Evolutionary conservation across 2,113 vertebrate genomes (phyloP), one percentile per base, ranked within the genome.

Genomic region (Blennius ocellaris): DNA sequence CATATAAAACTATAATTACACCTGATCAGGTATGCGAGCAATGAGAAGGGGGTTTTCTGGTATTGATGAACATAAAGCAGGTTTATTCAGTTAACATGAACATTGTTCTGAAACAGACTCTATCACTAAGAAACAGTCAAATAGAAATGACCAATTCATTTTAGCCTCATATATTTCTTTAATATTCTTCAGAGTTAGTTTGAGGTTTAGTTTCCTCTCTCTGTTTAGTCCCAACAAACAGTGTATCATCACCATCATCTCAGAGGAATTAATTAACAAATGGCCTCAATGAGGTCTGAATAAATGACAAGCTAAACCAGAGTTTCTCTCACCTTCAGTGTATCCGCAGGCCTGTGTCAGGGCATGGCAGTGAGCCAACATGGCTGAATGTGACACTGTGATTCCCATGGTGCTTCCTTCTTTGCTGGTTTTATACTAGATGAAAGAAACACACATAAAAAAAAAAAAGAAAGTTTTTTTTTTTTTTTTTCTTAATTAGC

Each of bases 371-470:
- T 99, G 97, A 43, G 95, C 94, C 82, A 99, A 71, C 95, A 98
- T 95, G 80, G 96, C 96, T 1, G 95, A 90, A 15, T 97, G 95
- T 44, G 96, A 95, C 65, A 99, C 66, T 0, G 95, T 95, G 77
- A 99, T 93, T 38, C 97, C 97, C 95, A 99, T 96, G 0, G 96
- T 97, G 87, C 96, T 97, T 90, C 96, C 97, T 77, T 98, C 97
- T 80, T 98, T 98, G 89, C 96, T 96, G 78, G 96, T 98, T 91
- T 98, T 99, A 81, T 99, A 99, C 97, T 99, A 89, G 36, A 88
- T 68, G 73, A 3, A 21, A 87, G 60, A 81, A 47, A 80, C 8
- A 65, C 1, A 6, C 3, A 73, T 2, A 57, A 69, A 15, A 10
- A 37, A 54, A 51, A 16, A 5, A 5, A 51, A n/a, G n/a, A n/a